Conservation (phyloP, 2,797 vertebrate species). For the Pelobates cultripes region DNA sequence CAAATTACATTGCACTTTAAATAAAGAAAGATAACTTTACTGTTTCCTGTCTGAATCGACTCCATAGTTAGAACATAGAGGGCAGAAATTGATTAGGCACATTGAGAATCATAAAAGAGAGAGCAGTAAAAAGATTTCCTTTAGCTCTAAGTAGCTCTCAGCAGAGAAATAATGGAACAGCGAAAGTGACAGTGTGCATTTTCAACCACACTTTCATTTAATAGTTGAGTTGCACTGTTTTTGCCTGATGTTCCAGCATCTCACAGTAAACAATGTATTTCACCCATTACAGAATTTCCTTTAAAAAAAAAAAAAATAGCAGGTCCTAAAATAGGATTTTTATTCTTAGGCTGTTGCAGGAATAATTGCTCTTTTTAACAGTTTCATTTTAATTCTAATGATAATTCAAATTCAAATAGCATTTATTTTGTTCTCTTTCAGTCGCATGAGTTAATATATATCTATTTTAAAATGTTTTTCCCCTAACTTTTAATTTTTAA, state of each 20-base stretch:
- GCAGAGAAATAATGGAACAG: conserved; percentile 43
- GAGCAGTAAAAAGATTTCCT: conserved; percentile 19
- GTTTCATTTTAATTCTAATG: too few species aligned
- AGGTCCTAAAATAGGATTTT: too few species aligned
- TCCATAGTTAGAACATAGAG: conserved; percentile 17
- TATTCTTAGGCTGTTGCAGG: too few species aligned
- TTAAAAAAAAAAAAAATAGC: too few species aligned
- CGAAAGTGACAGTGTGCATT: conserved; percentile 30
- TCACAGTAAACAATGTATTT: conserved; percentile 3
- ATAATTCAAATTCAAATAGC: too few species aligned
- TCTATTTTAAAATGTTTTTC: too few species aligned
- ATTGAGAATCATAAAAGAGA: conserved; percentile 20
- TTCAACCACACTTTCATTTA: conserved; percentile 25
- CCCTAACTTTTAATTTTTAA: too few species aligned
- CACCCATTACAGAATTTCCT: too few species aligned
- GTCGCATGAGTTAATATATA: too few species aligned
- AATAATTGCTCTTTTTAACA: too few species aligned
- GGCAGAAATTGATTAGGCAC: conserved; percentile 26
- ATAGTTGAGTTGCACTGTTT: conserved; percentile 11
- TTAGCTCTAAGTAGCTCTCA: conserved; percentile 33
- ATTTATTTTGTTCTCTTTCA: too few species aligned
- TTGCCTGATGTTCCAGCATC: conserved; percentile 8
- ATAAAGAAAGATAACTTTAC: not conserved
- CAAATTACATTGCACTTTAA: too few species aligned
- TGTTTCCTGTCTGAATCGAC: conserved; percentile 1